Conservation (phyloP, 2,113 vertebrate species). For the Daphoenositta chrysoptera region DNA sequence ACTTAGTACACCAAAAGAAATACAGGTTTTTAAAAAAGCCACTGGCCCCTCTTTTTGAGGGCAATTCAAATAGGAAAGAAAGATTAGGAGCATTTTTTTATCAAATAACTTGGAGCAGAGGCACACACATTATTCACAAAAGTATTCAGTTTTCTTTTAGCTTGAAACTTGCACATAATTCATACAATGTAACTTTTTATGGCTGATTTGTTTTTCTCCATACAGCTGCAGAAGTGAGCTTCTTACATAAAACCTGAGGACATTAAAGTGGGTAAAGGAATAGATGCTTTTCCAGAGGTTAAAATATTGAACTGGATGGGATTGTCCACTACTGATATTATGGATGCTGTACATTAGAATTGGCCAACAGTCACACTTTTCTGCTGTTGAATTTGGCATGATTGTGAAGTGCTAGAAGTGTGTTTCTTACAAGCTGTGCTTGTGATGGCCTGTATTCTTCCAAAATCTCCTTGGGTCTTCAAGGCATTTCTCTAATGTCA, state of each 20-base stretch:
- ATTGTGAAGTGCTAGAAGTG: neutral
- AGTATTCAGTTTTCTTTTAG: neutral
- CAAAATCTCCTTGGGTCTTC: neutral
- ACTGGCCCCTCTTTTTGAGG: neutral
- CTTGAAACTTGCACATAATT: neutral
- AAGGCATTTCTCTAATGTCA: conserved; percentile 21
- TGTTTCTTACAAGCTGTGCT: neutral
- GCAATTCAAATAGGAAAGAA: neutral
- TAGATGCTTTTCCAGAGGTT: neutral
- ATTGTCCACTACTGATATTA: neutral
- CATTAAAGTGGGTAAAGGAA: neutral
- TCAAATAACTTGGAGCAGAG: neutral
- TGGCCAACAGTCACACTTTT: neutral
- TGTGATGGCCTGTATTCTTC: neutral
- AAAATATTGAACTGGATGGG: neutral
- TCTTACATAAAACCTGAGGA: neutral
- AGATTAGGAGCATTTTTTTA: neutral
- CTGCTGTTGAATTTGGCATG: neutral
- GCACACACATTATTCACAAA: neutral
- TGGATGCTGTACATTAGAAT: neutral
- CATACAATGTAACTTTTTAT: neutral
- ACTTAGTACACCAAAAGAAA: neutral
- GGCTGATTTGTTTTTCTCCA: neutral
- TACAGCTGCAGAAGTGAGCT: neutral
- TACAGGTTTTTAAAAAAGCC: neutral